Base-by-base conservation (phyloP, 2,797 vertebrate genomes). In the Phoeniculus purpureus region DNA sequence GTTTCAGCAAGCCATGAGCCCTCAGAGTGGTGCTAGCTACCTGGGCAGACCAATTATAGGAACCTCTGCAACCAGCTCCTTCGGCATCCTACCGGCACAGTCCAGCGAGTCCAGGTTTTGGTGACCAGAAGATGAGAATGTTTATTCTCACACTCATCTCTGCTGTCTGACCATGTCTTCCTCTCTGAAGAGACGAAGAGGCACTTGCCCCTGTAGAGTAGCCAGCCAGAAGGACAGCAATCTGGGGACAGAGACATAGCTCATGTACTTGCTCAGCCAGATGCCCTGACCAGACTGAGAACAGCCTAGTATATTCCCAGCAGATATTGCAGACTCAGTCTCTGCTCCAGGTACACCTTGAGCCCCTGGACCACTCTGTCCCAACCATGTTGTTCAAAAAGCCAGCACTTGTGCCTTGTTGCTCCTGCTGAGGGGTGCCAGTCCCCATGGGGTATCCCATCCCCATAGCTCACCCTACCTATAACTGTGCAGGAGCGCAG, bases 211-310 rank as follows among this genome's bases (percentile, higher is more conserved):
- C 87, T 52, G 4, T 67, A 71, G 11, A 70, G 59, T 74, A 68
- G 45, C 97, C 97, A 97, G 29, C 94, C 95, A 0, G 27, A 12
- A 1, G 96, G 96, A 74, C 97, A 97, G 91, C 97, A 97, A 12
- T 91, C 97, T 97, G 56, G 12, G 40, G 82, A 64, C 15, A 62
- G 56, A 12, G 45, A 22, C 34, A 72, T 16, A 32, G 15, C 26
- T 84, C 61, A 77, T 64, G 10, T 9, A 2, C 11, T 64, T 34
- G 25, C 18, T 66, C 9, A 74, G 25, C 10, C 70, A 61, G 22
- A 43, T 11, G 12, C 34, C 8, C 15, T 54, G 1, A 1, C 2
- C 6, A 4, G 8, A 60, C 20, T 2, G 20, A 31, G 12, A 85
- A 51, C 6, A 48, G 29, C 11, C 56, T 51, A 34, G 12, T 9